Conservation (phyloP, 2,888 invertebrate species). For the Drosophila meridionalis region DNA sequence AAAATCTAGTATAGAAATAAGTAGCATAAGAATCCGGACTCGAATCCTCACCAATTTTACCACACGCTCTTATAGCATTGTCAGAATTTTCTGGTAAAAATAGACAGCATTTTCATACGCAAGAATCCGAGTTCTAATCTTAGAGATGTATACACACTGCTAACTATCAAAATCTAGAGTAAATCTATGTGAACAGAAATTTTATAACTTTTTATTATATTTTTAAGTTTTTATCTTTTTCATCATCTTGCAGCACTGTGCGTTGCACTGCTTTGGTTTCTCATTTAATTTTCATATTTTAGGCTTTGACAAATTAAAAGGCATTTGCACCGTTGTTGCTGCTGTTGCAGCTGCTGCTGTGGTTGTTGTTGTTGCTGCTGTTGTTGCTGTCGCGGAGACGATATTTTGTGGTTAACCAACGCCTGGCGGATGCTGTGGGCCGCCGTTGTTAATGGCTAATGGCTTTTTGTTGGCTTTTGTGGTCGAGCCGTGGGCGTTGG, state of each 20-base stretch:
- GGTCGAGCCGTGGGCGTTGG: slow-evolving; percentile 56
- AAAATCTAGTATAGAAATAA: not conserved
- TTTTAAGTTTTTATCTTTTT: not conserved
- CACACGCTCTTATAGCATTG: not conserved
- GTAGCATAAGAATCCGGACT: not conserved
- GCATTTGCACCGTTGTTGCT: slow-evolving; percentile 78
- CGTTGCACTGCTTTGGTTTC: slow-evolving; percentile 72
- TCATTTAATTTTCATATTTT: slow-evolving; percentile 78
- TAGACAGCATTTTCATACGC: not conserved
- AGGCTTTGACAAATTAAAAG: slow-evolving; percentile 81
- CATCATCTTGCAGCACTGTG: slow-evolving; percentile 58
- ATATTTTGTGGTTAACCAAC: slow-evolving; percentile 79
- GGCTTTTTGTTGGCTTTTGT: slow-evolving; percentile 57
- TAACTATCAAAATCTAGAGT: not conserved
- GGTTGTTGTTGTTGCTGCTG: slow-evolving; percentile 57
- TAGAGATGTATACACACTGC: not conserved
- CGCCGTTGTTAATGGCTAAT: slow-evolving; percentile 78
- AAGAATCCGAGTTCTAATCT: not conserved
- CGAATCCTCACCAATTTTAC: not conserved
- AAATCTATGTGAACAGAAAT: not conserved
- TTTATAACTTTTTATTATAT: not conserved
- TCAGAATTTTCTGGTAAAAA: not conserved
- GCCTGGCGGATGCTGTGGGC: slow-evolving; percentile 80
- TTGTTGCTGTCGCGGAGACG: slow-evolving; percentile 44
- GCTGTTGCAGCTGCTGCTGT: slow-evolving; percentile 48